A percentile compares a stretch with the other conserved stretches of the same genome.
These are phyloP conservation scores for Aphaenogaster ashmeadi DNA, from an alignment of 1,140 invertebrate species.

Conservation along the genomic window DNA sequence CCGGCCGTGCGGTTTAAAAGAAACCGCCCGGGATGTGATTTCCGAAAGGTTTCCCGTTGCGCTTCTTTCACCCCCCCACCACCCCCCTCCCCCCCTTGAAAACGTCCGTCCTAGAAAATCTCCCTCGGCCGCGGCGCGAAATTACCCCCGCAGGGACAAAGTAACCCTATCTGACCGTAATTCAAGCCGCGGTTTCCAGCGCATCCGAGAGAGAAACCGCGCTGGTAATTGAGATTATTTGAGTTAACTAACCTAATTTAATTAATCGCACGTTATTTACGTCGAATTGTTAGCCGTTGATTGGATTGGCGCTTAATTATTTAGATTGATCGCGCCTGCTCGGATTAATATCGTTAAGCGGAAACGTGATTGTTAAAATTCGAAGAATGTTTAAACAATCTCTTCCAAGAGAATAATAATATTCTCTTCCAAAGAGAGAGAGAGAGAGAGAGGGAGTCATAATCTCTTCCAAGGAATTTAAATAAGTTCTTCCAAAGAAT, in stretches of 20 bases:
- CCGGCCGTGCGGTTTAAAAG: neutral
- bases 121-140: neutral
- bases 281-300: neutral
- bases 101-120: neutral
- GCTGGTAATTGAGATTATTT: conserved; percentile 4
- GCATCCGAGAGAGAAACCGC: conserved; percentile 21
- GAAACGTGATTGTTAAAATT: neutral
- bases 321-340: neutral
- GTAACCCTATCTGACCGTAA: conserved; percentile 36
- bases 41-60: neutral
- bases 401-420: too few species aligned
- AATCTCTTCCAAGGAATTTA: too few species aligned
- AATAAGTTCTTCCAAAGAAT: neutral
- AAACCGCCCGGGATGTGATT: neutral
- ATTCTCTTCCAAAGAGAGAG: too few species aligned
- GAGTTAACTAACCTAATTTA: conserved; percentile 28
- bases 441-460: too few species aligned
- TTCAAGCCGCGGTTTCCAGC: conserved; percentile 18
- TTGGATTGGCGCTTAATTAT: neutral
- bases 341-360: neutral
- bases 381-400: neutral
- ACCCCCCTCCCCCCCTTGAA: neutral
- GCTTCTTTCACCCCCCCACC: neutral
- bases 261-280: conserved; percentile 23
- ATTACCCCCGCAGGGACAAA: conserved; percentile 31